phyloP scores from a whole-genome alignment of 2,797 vertebrate species.

The Erpetoichthys calabaricus region DNA sequence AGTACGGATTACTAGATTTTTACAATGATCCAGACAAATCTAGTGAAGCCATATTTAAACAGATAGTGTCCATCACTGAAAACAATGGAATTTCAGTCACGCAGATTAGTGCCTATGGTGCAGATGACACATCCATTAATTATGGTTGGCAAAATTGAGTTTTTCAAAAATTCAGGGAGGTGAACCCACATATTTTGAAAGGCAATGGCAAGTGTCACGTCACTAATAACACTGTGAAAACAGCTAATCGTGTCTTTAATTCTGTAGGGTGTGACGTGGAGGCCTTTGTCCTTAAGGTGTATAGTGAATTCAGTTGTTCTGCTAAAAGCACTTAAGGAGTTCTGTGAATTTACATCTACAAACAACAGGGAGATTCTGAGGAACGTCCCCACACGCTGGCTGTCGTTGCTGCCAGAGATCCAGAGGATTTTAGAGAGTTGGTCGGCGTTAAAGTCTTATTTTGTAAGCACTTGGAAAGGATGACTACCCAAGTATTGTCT shows the following conservation, averaged over 20 bases:
- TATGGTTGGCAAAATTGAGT: constrained; percentile 6
- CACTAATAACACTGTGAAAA: constrained; percentile 1
- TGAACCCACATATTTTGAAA: constrained; percentile 4
- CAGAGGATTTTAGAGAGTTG: not conserved
- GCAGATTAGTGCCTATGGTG: constrained; percentile 6
- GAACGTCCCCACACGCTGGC: constrained; percentile 1
- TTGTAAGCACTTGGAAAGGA: not conserved
- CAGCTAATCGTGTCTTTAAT: not conserved
- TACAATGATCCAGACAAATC: constrained; percentile 6
- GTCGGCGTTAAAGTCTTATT: constrained; percentile 1
- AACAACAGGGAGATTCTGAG: not conserved
- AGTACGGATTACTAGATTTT: constrained; percentile 8
- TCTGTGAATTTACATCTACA: not conserved
- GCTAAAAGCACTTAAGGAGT: not conserved
- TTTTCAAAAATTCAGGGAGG: constrained; percentile 3
- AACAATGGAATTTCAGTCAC: constrained; percentile 2
- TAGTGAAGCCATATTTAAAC: constrained; percentile 6
- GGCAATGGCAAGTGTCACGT: constrained; percentile 8
- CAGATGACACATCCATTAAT: constrained; percentile 6
- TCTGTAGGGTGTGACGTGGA: constrained; percentile 2
- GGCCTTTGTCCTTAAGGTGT: not conserved
- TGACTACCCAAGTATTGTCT: not conserved
- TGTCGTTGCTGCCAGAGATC: constrained; percentile 3
- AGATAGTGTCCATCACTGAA: constrained; percentile 7
- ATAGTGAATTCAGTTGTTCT: not conserved